Conservation (phyloP, 2,113 vertebrate genomes). For the Peromyscus maniculatus region DNA sequence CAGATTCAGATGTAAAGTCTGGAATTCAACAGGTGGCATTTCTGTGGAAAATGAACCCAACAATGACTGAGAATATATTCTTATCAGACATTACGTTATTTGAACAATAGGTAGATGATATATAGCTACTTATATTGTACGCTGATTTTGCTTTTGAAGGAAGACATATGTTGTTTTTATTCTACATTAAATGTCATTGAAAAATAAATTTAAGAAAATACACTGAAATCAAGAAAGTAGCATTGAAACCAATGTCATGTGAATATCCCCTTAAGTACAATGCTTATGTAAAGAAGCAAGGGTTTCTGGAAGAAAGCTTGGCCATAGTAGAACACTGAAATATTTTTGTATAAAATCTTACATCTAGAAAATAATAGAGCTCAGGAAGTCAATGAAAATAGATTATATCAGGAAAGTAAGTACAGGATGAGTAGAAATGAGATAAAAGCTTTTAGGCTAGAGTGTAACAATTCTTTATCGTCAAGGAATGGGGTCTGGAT, state of each 20-base stretch:
- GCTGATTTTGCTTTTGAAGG: neutral
- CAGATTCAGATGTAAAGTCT: neutral
- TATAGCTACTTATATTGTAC: neutral
- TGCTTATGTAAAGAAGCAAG: neutral
- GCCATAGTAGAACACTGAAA: neutral
- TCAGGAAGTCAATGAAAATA: neutral
- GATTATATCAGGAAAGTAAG: neutral
- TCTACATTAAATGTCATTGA: neutral
- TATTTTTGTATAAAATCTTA: neutral
- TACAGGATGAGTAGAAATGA: neutral
- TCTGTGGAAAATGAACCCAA: neutral
- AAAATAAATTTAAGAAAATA: neutral
- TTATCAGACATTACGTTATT: rapidly evolving
- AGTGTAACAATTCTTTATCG: neutral
- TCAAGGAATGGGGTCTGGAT: neutral
- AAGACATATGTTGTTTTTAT: neutral
- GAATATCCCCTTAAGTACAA: neutral
- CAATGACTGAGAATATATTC: neutral
- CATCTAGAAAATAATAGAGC: neutral
- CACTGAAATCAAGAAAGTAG: neutral
- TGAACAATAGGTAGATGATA: neutral
- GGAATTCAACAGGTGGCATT: neutral
- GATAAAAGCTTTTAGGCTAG: neutral
- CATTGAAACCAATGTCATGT: neutral
- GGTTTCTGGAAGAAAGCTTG: neutral